Base-by-base conservation (phyloP, 2,797 vertebrate genomes). In the Falco berigora region DNA sequence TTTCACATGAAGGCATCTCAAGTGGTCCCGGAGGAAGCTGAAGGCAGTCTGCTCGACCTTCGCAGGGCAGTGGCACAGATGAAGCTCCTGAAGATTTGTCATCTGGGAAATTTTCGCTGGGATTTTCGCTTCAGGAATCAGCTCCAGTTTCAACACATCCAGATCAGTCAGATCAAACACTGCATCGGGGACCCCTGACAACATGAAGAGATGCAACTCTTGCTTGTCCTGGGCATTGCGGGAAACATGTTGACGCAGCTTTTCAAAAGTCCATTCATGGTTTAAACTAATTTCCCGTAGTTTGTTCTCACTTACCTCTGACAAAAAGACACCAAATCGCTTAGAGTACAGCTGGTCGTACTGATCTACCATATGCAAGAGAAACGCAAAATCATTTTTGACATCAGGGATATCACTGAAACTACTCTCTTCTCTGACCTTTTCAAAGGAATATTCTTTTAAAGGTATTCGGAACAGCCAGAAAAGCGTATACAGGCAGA, bases 361-460 rank as follows among this genome's bases (percentile, higher is more conserved):
- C 94, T 99, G 99, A 97, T 99, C 99, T 4, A 99, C 99, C 99
- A 99, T 99, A 97, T 99, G 99, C 75, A 99, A 98, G 50, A 99
- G 99, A 94, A 99, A 99, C 0, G 99, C 99, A 98, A 99, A 99
- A 96, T 99, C 99, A 5, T 99, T 99, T 97, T 99, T 99, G 44
- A 99, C 99, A 77, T 99, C 99, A 2, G 99, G 99, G 96, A 99
- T 99, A 96, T 99, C 99, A 44, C 99, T 99, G 96, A 99, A 99
- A 97, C 99, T 99, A 95, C 99, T 99, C 97, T 99, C 99, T 91
- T 99, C 99, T 93, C 99, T 96, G 77, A 99, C 99, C 92, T 99
- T 99, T 91, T 99, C 99, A 86, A 99, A 99, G 6, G 99, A 99
- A 76, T 99, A 99, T 94, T 99, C 99, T 97, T 99, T 99, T 36